Conservation (phyloP, 2,797 vertebrate genomes). For the Gallinago nigripennis region DNA sequence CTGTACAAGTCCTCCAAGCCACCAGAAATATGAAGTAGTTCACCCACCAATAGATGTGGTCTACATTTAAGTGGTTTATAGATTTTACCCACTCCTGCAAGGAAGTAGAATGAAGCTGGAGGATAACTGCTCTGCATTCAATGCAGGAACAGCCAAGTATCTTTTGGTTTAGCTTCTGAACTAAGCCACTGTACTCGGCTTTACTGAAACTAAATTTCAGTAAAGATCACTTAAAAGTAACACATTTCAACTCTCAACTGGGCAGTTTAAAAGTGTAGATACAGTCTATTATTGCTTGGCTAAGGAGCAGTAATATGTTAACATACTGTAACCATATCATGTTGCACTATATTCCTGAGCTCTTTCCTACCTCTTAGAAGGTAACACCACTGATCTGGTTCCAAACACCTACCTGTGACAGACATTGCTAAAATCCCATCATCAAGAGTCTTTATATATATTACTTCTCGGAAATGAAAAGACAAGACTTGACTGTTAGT, state of each 20-base stretch:
- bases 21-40: neutral
- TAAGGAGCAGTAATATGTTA: neutral
- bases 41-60: neutral
- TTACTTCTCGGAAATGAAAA: neutral
- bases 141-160: neutral
- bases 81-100: neutral
- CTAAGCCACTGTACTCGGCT: neutral
- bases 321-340: neutral
- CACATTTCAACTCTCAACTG: fast-evolving
- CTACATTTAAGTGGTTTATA: neutral
- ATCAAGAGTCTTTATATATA: neutral
- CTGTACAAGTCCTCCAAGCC: neutral
- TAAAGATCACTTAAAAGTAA: neutral
- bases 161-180: neutral
- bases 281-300: neutral
- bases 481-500: neutral
- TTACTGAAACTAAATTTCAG: neutral
- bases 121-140: neutral
- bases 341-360: neutral
- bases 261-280: neutral
- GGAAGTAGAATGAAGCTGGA: neutral
- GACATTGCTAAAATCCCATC: neutral
- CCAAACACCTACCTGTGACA: neutral
- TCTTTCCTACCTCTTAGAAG: neutral
- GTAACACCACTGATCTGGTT: neutral